Base-by-base conservation (phyloP, 1,140 invertebrate genomes). In the Pinna nobilis region DNA sequence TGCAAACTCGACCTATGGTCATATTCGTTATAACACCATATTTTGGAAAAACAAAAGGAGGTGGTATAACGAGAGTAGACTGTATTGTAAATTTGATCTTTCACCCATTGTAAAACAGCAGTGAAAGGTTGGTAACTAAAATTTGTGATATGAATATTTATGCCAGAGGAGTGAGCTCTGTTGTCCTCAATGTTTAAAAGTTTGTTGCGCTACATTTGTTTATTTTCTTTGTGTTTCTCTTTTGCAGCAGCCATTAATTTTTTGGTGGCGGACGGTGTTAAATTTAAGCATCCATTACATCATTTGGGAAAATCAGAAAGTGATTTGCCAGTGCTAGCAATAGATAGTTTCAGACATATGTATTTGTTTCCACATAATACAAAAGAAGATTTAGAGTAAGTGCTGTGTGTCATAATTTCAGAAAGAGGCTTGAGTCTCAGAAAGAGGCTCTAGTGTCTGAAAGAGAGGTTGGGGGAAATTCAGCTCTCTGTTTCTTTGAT, bases 271-370 rank as follows among this genome's bases (percentile, higher is more conserved):
- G 97, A 99, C 91, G 98, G 98, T 25, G 90, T 94, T 25, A 94
- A 96, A 84, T 99, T 99, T 90, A 96, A 97, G 53, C 98, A 99
- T 92, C 98, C 98, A 0, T 90, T 99, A 5, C 96, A 99, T 86
- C 98, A 99, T 90, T 91, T 99, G 30, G 98, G 98, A 3, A 99
- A 99, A 91, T 92, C 92, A 5, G 90, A 93, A 41, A 91, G 92
- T 32, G 98, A 99, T 89, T 90, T 99, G 55, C 98, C 98, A 0
- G 88, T 99, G 1, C 95, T 99, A 78, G 98, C 97, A 1, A 99
- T 99, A 74, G 98, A 99, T 88, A 99, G 97, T 83, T 99, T 99
- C 90, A 92, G 97, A 67, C 98, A 99, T 84, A 99, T 99, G 98
- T 99, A 99, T 89, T 90, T 99, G 35, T 83, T 77, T 50, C 71